A percentile compares a stretch with the other conserved stretches of the same genome.
These are phyloP conservation scores for Caenorhabditis latens DNA, from an alignment of 1,140 invertebrate genomes.

Conservation along the genomic window DNA sequence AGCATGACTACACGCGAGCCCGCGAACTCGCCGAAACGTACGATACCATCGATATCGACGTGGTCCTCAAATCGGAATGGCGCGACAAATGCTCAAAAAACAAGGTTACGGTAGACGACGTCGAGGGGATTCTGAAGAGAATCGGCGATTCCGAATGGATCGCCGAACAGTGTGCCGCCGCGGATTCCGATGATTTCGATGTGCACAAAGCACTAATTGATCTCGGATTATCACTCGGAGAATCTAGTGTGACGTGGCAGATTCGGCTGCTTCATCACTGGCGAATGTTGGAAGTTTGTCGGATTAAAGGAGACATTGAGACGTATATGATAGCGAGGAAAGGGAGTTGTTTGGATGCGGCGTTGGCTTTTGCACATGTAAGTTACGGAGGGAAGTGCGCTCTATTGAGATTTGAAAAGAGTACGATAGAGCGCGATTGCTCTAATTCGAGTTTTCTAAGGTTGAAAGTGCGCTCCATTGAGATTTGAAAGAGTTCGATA, in stretches of 20 bases:
- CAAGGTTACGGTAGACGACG: conserved; percentile 46
- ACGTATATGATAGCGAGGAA: not conserved
- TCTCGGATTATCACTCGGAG: conserved; percentile 32
- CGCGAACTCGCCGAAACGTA: conserved; percentile 44
- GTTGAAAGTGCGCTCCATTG: no score
- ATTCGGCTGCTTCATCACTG: conserved; percentile 23
- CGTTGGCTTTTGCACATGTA: conserved; percentile 31
- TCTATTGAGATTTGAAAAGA: not conserved
- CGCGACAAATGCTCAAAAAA: conserved; percentile 17
- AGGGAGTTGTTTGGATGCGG: not conserved
- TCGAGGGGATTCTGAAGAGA: conserved; percentile 22
- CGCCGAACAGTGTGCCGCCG: conserved; percentile 24
- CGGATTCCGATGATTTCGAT: conserved; percentile 40
- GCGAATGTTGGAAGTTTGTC: conserved; percentile 40
- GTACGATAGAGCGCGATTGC: no score
- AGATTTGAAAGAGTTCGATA: no score
- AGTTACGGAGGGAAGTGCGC: not conserved
- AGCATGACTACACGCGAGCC: conserved; percentile 52
- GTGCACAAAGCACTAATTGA: conserved; percentile 33
- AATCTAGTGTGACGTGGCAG: conserved; percentile 36
- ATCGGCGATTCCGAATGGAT: conserved; percentile 37
- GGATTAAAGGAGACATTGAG: not conserved
- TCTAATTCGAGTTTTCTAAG: no score
- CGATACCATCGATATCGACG: conserved; percentile 53
- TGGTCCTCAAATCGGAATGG: conserved; percentile 57